A percentile compares a stretch with the other conserved stretches of the same genome.
phyloP scores from a whole-genome alignment of 2,797 vertebrate genomes.

The Arvicola amphibius region DNA sequence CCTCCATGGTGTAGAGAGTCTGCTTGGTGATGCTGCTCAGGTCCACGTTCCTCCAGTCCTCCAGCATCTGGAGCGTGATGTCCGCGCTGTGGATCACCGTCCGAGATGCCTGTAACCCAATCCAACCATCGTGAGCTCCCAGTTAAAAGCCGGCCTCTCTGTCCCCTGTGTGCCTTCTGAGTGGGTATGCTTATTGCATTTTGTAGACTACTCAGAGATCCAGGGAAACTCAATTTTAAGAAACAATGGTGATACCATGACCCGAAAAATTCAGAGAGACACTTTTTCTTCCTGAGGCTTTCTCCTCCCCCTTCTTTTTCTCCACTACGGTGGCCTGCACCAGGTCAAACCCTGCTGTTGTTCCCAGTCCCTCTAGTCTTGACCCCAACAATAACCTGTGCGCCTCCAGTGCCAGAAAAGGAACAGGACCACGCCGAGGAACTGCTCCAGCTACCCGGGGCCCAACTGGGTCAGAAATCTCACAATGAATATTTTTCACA shows the following conservation, averaged over 20 bases:
- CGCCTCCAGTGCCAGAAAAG: background rate
- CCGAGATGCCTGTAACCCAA: conserved; percentile 94
- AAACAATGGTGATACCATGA: background rate
- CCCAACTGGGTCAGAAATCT: background rate
- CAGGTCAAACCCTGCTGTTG: background rate
- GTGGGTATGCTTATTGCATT: conserved; percentile 40
- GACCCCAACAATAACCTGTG: background rate
- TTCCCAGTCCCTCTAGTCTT: background rate
- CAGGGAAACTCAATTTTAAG: background rate
- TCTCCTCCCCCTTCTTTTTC: background rate
- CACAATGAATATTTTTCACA: background rate
- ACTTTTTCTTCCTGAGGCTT: background rate
- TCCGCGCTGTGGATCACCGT: conserved; percentile 99
- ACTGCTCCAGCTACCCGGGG: background rate
- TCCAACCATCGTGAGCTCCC: conserved; percentile 81
- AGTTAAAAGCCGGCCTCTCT: conserved; percentile 73
- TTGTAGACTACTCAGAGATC: background rate
- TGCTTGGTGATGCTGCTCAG: conserved; percentile 99
- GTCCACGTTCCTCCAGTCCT: conserved; percentile 99
- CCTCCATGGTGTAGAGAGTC: conserved; percentile 99
- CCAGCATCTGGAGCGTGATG: conserved; percentile 99
- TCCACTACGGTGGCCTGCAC: background rate
- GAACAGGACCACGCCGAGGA: background rate
- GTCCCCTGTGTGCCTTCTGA: conserved; percentile 74
- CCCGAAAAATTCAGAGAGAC: background rate